Conservation (phyloP, 2,113 vertebrate species). For the Chaetura pelagica region DNA sequence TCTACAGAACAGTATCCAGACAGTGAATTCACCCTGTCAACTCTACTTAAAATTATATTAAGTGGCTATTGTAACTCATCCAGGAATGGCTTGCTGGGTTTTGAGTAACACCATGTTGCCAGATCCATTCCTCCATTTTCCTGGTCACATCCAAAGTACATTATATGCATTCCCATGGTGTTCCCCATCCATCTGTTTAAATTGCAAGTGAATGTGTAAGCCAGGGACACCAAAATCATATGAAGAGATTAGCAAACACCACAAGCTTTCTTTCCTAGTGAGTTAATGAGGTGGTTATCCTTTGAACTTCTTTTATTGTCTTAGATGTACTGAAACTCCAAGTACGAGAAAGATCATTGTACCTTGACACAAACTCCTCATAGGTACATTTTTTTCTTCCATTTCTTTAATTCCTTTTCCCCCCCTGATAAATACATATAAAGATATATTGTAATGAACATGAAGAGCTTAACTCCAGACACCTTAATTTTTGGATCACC, state of each 20-base stretch:
- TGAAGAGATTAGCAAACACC: neutral
- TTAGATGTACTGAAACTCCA: neutral
- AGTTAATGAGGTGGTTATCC: neutral
- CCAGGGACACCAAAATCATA: neutral
- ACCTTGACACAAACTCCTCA: neutral
- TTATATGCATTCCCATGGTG: neutral
- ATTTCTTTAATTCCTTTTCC: neutral
- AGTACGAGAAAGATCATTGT: neutral
- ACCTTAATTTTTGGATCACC: neutral
- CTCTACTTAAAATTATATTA: neutral
- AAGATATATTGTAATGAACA: neutral
- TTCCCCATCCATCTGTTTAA: rapidly evolving
- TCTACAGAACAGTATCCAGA: neutral
- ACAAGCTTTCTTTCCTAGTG: neutral
- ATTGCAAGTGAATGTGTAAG: neutral
- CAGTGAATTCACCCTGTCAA: neutral
- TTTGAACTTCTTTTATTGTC: neutral
- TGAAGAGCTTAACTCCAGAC: neutral
- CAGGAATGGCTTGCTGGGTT: neutral
- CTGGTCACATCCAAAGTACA: neutral
- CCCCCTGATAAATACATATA: neutral
- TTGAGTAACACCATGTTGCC: neutral
- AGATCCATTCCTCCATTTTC: neutral
- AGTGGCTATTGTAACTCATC: neutral
- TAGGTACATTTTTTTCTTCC: neutral